Evolutionary conservation across 2,888 invertebrate genomes (phyloP).

Genomic region (Hedychridium roseum): DNA sequence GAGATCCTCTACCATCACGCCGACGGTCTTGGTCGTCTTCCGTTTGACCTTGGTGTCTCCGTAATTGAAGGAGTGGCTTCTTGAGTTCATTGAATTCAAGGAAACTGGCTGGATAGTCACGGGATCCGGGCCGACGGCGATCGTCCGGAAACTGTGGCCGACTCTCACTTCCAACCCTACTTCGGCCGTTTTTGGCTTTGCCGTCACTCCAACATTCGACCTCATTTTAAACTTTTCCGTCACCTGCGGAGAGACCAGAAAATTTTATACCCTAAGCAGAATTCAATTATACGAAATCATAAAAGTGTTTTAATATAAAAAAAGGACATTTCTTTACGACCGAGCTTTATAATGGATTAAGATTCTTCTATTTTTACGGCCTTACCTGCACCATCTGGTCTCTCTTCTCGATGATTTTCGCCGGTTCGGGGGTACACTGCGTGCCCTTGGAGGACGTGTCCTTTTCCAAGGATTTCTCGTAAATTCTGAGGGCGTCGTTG

Average conservation of each 20-base stretch:
- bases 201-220: conserved; percentile 56
- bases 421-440: conserved; percentile 38
- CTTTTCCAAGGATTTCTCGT: conserved; percentile 38
- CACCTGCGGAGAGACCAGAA: too few relatives aligned
- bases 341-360: too few relatives aligned
- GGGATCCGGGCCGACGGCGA: conserved; percentile 70
- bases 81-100: conserved; percentile 64
- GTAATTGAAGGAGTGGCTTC: conserved; percentile 71
- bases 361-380: too few relatives aligned
- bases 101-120: conserved; percentile 63
- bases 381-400: conserved; percentile 46
- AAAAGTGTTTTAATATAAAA: too few relatives aligned
- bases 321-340: too few relatives aligned
- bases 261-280: too few relatives aligned
- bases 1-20: conserved; percentile 46
- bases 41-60: conserved; percentile 67
- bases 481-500: conserved; percentile 46
- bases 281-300: too few relatives aligned
- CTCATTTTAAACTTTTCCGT: conserved; percentile 48
- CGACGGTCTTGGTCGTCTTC: conserved; percentile 29
- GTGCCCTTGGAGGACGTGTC: conserved; percentile 34
- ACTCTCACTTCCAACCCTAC: conserved; percentile 58
- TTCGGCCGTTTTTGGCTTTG: conserved; percentile 57
- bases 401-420: conserved; percentile 30
- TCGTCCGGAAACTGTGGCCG: conserved; percentile 64